A percentile compares a stretch with the other conserved stretches of the same genome.
phyloP scores from a whole-genome alignment of 1,140 invertebrate species.

The Brachionus plicatilis region DNA sequence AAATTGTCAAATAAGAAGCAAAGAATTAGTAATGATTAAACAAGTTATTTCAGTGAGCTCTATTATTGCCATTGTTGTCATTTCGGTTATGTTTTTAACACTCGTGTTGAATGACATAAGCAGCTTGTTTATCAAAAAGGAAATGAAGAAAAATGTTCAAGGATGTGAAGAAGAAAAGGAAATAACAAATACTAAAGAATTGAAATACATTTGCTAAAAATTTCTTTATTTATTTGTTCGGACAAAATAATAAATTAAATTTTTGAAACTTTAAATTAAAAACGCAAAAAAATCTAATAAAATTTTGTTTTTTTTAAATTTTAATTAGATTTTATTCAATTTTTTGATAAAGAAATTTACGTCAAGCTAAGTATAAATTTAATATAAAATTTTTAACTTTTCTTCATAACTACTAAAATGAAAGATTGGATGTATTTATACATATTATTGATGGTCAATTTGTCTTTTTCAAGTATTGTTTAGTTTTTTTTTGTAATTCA shows the following conservation, averaged over 20 bases:
- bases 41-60: not conserved
- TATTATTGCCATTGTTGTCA: not conserved
- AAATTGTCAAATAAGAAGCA: conserved; percentile 7
- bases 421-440: too few relatives aligned
- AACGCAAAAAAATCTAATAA: too few relatives aligned
- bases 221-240: not conserved
- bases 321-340: too few relatives aligned
- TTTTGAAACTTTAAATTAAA: too few relatives aligned
- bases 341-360: too few relatives aligned
- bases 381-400: too few relatives aligned
- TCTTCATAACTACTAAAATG: too few relatives aligned
- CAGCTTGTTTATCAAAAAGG: not conserved
- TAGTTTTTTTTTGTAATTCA: too few relatives aligned
- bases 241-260: not conserved
- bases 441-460: too few relatives aligned
- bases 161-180: not conserved
- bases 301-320: too few relatives aligned
- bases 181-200: not conserved
- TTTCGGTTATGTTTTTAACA: not conserved
- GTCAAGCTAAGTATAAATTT: too few relatives aligned
- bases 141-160: not conserved
- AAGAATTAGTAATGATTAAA: not conserved
- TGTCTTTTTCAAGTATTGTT: too few relatives aligned
- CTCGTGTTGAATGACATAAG: not conserved
- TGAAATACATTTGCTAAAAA: not conserved